These are phyloP conservation scores for Drosophila bifasciata DNA, from an alignment of 1,140 invertebrate genomes.

Conservation along the genomic window DNA sequence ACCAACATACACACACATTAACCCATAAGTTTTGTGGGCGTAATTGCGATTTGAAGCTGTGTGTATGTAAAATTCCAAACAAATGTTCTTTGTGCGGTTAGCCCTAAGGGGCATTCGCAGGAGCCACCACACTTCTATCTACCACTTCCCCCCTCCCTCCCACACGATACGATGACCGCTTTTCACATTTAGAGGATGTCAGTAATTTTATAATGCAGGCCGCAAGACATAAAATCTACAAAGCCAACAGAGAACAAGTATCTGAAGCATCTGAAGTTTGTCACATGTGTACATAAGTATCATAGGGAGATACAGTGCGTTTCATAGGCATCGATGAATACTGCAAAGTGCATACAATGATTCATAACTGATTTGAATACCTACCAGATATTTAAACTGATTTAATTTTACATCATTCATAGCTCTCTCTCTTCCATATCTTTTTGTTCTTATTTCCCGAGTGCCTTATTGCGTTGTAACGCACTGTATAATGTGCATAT, in stretches of 20 bases:
- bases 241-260: conserved; percentile 47
- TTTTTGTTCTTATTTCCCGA: too few species aligned
- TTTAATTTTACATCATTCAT: too few species aligned
- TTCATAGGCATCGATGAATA: not conserved
- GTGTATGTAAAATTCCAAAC: conserved; percentile 36
- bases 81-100: conserved; percentile 25
- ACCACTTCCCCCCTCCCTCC: not conserved
- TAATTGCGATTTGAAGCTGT: conserved; percentile 47
- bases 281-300: conserved; percentile 12
- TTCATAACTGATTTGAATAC: too few species aligned
- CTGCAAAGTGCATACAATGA: not conserved
- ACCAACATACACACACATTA: conserved; percentile 10
- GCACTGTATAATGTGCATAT: conserved; percentile 6
- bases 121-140: not conserved
- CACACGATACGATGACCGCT: not conserved
- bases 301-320: conserved; percentile 2
- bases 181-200: conserved; percentile 44
- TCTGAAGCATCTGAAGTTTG: conserved; percentile 16
- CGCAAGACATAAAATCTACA: conserved; percentile 68
- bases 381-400: not conserved
- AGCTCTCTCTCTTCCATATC: too few species aligned
- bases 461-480: not conserved
- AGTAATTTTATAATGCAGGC: conserved; percentile 70
- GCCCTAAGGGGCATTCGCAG: conserved; percentile 4
- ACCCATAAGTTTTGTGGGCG: not conserved